Conservation (phyloP, 2,888 invertebrate species). For the Heliconius cydno region DNA sequence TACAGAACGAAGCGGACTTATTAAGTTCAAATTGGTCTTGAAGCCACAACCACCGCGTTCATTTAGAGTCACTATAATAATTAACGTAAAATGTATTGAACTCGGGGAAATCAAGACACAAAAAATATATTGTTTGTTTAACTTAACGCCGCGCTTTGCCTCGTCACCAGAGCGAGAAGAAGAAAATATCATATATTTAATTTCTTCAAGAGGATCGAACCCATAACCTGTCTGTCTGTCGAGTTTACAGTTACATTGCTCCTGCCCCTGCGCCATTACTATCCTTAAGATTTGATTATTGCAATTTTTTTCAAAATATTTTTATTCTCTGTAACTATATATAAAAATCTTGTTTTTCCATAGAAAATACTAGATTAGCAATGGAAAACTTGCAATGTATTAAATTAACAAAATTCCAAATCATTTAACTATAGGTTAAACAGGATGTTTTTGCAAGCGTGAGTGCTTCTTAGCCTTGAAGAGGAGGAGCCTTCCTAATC, state of each 20-base stretch:
- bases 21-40: too few species aligned
- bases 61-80: too few species aligned
- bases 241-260: background rate
- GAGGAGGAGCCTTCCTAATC: background rate
- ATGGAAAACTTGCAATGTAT: background rate
- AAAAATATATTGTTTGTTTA: too few species aligned
- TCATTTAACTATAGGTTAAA: conserved; percentile 17
- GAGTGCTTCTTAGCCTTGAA: conserved; percentile 11
- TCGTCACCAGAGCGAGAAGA: too few species aligned
- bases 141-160: too few species aligned
- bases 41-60: too few species aligned
- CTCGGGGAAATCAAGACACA: too few species aligned
- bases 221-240: background rate
- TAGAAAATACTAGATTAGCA: background rate
- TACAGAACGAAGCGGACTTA: too few species aligned
- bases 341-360: background rate
- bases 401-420: conserved; percentile 6
- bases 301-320: too few species aligned
- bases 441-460: conserved; percentile 19
- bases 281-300: too few species aligned
- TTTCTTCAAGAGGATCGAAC: background rate
- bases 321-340: background rate
- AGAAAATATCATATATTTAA: background rate
- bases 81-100: too few species aligned
- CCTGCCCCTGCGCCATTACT: background rate